Base-by-base conservation (phyloP, 2,797 vertebrate species). In the Sebastes elongatus region DNA sequence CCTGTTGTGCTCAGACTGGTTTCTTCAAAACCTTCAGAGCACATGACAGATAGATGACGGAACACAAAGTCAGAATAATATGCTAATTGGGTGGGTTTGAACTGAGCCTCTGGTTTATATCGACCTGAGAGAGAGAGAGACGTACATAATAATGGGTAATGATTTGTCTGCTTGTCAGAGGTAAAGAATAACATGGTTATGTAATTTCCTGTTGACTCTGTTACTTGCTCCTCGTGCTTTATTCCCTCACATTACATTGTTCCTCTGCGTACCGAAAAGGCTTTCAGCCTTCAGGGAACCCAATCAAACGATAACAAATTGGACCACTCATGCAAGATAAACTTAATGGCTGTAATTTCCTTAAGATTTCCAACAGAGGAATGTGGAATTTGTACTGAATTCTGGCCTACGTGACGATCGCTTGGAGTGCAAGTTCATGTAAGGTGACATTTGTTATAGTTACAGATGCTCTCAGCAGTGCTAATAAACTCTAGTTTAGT, bases 1-100 rank as follows among this genome's bases (percentile, higher is more conserved):
- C 95, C 93, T 92, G 90, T 75, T 89, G 52, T 14, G 76, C 70
- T 88, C 22, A 74, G 78, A 89, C 81, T 59, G 33, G 73, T 78
- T 93, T 94, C 91, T 90, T 89, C 18, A 22, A 60, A 75, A 49
- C 59, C 46, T 20, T 28, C 20, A 53, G 20, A 80, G 56, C 32
- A 57, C 67, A 57, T 64, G 66, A 33, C 32, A 42, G 38, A 42
- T 42, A 16, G 38, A 46, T 9, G 20, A 59, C 11, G 14, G 22
- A 30, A 73, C 33, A 66, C 28, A 84, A 59, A 64, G 14, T 71
- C 63, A 22, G 27, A 67, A n/a, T 46, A 23, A 25, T 1, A 2
- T 61, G 33, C 42, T 63, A 61, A 74, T 62, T 23, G 23, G 5
- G 4, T 20, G 57, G 20, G 16, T 74, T 38, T 60, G 23, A 60